A percentile compares a stretch with the other conserved stretches of the same genome.
Conservation (phyloP, 2,113 vertebrate species). For the Bos taurus region DNA sequence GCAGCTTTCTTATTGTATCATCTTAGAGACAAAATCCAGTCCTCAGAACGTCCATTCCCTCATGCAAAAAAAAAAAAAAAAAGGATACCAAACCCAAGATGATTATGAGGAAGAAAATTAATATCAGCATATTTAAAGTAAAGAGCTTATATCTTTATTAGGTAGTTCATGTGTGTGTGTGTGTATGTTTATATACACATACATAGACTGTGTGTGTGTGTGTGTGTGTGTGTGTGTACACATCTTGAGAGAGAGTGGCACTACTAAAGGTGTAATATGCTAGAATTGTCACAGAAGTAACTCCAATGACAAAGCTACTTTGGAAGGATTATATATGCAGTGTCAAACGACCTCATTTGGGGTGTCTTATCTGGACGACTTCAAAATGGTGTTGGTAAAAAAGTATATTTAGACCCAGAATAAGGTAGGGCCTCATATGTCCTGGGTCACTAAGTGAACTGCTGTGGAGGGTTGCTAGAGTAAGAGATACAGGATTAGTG, state of each 20-base stretch:
- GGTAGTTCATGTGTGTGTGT: background rate
- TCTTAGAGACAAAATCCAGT: background rate
- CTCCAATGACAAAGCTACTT: background rate
- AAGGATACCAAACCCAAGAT: background rate
- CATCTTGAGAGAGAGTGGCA: background rate
- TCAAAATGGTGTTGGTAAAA: background rate
- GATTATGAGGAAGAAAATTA: background rate
- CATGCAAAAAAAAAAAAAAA: background rate
- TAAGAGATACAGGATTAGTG: background rate
- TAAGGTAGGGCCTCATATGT: background rate
- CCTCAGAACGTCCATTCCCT: background rate
- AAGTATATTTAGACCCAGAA: background rate
- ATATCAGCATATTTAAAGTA: background rate
- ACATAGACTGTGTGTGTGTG: background rate
- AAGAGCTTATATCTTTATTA: conserved; percentile 6
- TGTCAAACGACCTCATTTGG: conserved; percentile 21
- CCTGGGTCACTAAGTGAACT: background rate
- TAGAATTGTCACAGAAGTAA: conserved; percentile 21
- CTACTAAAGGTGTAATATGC: background rate
- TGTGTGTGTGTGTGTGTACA: background rate
- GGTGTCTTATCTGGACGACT: background rate
- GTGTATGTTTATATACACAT: background rate
- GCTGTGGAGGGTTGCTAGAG: no score
- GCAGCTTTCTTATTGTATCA: background rate
- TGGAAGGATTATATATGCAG: conserved; percentile 3